Percentiles rank a stretch among this genome's conserved stretches.
Conservation (phyloP, 2,113 vertebrate species). For the Galemys pyrenaicus region DNA sequence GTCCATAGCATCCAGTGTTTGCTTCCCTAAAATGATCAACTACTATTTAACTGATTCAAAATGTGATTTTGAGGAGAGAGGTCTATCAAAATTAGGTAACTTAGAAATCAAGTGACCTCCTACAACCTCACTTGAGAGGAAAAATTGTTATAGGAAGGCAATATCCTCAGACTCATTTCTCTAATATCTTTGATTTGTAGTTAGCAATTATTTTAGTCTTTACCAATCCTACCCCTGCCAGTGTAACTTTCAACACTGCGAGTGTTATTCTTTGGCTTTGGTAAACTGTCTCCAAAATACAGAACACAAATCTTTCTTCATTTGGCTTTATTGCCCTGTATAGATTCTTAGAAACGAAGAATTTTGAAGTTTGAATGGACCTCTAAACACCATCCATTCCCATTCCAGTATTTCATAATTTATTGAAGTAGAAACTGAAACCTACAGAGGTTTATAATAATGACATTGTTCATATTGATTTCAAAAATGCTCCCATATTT, state of each 20-base stretch:
- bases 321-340: background rate
- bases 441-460: background rate
- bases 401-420: background rate
- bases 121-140: background rate
- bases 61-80: background rate
- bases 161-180: background rate
- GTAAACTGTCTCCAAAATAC: background rate
- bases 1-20: background rate
- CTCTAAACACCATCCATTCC: background rate
- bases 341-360: conserved; percentile 14
- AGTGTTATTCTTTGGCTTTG: background rate
- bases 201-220: background rate
- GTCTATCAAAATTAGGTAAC: background rate
- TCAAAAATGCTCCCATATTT: background rate
- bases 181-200: background rate
- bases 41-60: background rate
- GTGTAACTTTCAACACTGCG: background rate
- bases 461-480: background rate
- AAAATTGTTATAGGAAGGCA: background rate
- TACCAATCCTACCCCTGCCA: background rate
- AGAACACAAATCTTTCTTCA: background rate
- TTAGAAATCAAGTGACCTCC: background rate
- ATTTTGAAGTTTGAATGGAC: background rate
- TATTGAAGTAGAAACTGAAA: background rate
- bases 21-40: background rate